Percentiles rank a stretch among this genome's conserved stretches.
These are phyloP conservation scores for Patella vulgata DNA, from an alignment of 1,140 invertebrate genomes.

Conservation along the genomic window DNA sequence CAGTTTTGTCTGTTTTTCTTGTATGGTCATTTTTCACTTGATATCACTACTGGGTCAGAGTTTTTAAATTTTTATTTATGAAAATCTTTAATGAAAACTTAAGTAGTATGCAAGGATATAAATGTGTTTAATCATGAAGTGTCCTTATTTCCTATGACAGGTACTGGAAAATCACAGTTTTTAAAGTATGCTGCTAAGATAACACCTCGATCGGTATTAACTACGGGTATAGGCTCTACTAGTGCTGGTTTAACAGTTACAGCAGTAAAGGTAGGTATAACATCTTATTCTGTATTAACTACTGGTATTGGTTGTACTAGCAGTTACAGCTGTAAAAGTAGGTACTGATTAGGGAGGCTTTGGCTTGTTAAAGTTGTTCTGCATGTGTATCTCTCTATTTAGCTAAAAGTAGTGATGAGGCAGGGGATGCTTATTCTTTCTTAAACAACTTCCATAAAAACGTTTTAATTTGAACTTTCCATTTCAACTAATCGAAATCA, in stretches of 20 bases:
- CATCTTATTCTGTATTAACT: not conserved
- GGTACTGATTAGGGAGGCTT: not conserved
- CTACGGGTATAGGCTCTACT: constrained; percentile 86
- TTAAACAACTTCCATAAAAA: too few relatives aligned
- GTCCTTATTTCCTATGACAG: too few relatives aligned
- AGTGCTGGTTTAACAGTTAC: constrained; percentile 89
- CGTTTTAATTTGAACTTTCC: too few relatives aligned
- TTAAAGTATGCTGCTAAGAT: constrained; percentile 81
- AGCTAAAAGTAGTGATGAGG: too few relatives aligned
- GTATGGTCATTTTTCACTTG: too few relatives aligned
- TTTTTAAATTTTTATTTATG: constrained; percentile 2
- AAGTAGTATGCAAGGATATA: too few relatives aligned
- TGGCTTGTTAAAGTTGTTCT: not conserved
- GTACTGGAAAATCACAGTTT: constrained; percentile 88
- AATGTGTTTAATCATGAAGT: too few relatives aligned
- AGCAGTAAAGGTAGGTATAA: constrained; percentile 77
- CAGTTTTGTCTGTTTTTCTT: too few relatives aligned
- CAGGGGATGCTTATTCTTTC: too few relatives aligned
- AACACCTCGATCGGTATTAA: constrained; percentile 81
- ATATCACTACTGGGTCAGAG: not conserved
- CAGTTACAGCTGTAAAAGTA: not conserved
- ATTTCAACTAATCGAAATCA: too few relatives aligned
- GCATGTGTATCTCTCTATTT: too few relatives aligned
- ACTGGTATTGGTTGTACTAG: not conserved
- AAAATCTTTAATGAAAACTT: too few relatives aligned